A percentile compares a stretch with the other conserved stretches of the same genome.
Evolutionary conservation across 1,140 invertebrate genomes (phyloP).

Genomic region (Solen grandis): DNA sequence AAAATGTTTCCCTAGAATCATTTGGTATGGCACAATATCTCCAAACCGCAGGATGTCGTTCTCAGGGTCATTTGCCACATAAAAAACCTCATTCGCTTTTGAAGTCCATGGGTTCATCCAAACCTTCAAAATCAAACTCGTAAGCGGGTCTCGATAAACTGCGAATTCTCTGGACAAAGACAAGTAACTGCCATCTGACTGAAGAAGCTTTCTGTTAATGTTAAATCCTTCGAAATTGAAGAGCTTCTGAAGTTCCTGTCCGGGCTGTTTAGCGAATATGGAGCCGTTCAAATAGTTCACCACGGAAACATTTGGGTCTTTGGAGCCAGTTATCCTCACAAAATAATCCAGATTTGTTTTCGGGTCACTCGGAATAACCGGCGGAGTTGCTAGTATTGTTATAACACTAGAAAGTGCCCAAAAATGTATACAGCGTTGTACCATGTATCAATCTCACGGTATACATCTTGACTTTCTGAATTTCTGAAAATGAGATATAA

Average conservation of each 20-base stretch:
- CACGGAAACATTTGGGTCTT: not conserved
- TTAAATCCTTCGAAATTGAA: constrained; percentile 64
- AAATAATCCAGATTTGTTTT: constrained; percentile 54
- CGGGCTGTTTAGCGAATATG: constrained; percentile 39
- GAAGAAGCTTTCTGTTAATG: constrained; percentile 45
- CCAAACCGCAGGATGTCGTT: constrained; percentile 38
- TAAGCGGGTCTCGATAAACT: constrained; percentile 59
- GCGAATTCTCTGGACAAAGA: constrained; percentile 60
- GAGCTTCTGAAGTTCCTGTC: constrained; percentile 26
- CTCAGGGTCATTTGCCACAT: constrained; percentile 61
- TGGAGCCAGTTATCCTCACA: constrained; percentile 34
- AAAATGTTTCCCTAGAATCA: not conserved
- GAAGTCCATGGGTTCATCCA: constrained; percentile 49
- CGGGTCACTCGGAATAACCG: not conserved
- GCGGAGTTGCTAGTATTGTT: no score
- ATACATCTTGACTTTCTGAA: no score
- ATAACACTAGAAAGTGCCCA: no score
- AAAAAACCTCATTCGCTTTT: constrained; percentile 59
- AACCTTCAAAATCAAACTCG: constrained; percentile 53
- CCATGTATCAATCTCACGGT: no score
- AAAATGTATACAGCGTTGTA: no score
- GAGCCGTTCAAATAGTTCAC: constrained; percentile 59
- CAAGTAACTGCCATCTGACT: constrained; percentile 51
- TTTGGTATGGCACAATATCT: constrained; percentile 10
- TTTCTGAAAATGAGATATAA: no score